Base-by-base conservation (phyloP, 2,113 vertebrate species). In the Catharus bicknelli region DNA sequence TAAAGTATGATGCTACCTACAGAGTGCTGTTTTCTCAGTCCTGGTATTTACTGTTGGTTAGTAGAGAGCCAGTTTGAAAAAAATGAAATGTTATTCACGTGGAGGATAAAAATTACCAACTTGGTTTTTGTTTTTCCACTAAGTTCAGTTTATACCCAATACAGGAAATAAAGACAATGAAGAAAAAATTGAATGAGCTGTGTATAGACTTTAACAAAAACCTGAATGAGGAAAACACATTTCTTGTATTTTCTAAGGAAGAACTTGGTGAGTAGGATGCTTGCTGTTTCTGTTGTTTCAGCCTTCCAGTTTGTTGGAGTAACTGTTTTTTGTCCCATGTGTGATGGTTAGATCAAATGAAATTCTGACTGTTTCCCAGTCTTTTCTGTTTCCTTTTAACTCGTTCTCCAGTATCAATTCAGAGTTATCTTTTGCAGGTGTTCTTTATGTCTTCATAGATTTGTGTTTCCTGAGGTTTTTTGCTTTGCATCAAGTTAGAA, bases 131-230 rank as follows among this genome's bases (percentile, higher is more conserved):
- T 26, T 87, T 66, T 76, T 90, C 23, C 8, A 26, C 80, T 79
- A 30, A 87, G 26, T 55, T 91, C 38, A 67, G 10, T 96, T 78
- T 97, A 40, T 93, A 43, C 57, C 62, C 12, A 78, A 79, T 76
- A 73, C 87, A 99, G 99, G 98, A 99, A 98, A 98, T 99, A 88
- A 99, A 98, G 97, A 95, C 45, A 29, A 98, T 97, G 54, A 99
- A 98, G 88, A 99, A 99, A 96, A 98, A 96, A 55, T 96, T 99
- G 87, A 99, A 97, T 93, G 98, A 99, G 51, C 98, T 99, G 9
- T 99, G 98, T 93, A 99, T 99, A 84, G 99, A 99, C 93, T 99
- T 99, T 53, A 99, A 98, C 97, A 98, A 98, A 97, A 99, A 99
- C 92, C 95, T 99, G 92, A 99, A 99, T 68, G 99, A 99, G 85